Evolutionary conservation across 2,888 invertebrate genomes (phyloP).

Genomic region (Rhabditophanes sp.): DNA sequence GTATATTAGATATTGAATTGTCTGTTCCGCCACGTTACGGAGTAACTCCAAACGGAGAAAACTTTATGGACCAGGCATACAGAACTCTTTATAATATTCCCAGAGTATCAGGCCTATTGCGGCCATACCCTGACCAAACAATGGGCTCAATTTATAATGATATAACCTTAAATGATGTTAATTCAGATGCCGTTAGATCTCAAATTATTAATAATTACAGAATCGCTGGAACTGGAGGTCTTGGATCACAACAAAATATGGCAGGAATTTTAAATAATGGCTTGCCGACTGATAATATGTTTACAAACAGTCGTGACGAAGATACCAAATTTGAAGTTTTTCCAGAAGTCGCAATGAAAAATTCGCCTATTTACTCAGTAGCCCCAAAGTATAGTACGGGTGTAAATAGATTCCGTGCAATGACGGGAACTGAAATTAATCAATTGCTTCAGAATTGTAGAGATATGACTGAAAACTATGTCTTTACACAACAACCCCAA

Average conservation of each 20-base stretch:
- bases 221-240: background rate
- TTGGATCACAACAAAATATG: slow-evolving; percentile 1
- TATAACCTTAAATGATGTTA: slow-evolving; percentile 37
- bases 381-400: slow-evolving; percentile 30
- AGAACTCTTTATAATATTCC: slow-evolving; percentile 33
- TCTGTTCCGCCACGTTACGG: slow-evolving; percentile 41
- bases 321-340: slow-evolving; percentile 41
- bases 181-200: slow-evolving; percentile 39
- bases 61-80: slow-evolving; percentile 30
- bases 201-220: slow-evolving; percentile 37
- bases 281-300: slow-evolving; percentile 41
- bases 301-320: slow-evolving; percentile 36
- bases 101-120: slow-evolving; percentile 32
- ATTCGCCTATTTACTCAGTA: slow-evolving; percentile 32
- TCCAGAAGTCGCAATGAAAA: slow-evolving; percentile 31
- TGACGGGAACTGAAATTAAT: slow-evolving; percentile 29
- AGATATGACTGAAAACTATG: slow-evolving; percentile 27
- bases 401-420: slow-evolving; percentile 29
- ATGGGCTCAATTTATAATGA: slow-evolving; percentile 24
- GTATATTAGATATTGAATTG: slow-evolving; percentile 35
- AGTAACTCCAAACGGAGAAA: slow-evolving; percentile 42
- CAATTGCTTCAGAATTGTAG: slow-evolving; percentile 34
- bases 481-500: background rate
- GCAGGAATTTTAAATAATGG: slow-evolving; percentile 22
- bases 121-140: slow-evolving; percentile 40